Base-by-base conservation (phyloP, 2,888 invertebrate species). In the Cheilosia urbana region DNA sequence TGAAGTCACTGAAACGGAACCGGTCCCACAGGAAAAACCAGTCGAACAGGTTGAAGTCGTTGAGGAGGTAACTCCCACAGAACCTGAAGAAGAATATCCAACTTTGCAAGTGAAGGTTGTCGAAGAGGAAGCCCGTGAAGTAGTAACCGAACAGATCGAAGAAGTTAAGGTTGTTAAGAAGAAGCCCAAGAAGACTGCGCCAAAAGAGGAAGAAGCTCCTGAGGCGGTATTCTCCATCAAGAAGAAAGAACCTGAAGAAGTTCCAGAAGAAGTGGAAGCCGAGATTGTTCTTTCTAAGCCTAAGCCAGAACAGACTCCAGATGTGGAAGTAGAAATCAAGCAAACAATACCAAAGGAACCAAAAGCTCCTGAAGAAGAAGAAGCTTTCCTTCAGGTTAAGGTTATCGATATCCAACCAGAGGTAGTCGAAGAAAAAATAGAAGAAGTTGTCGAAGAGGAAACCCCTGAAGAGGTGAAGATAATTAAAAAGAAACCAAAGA, bases 381-480 rank as follows among this genome's bases (percentile, higher is more conserved):
- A 68, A 42, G 88, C 89, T 30, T 88, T 90, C 57, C 88, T 89
- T 11, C 89, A 90, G 42, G 89, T 91, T 5, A 89, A 88, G 42
- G 90, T 91, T 3, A 88, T 90, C 51, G 91, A 91, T 45, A 71
- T 84, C 3, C 62, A 78, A 15, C 85, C 85, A 15, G 90, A 91
- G 88, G 34, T 89, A 15, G 85, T 89, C 0, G 80, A 90, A 75
- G 68, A 80, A 85, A 62, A 82, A 58, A 89, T 89, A 9, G 89
- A 90, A 77, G 73, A 87, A 63, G 27, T 72, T 1, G n/a, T 73
- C 6, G 89, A 90, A 69, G 72, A 65, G 24, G 73, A 80, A n/a
- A 9, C 17, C n/a, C 51, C 73, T 4, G 58, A 62, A 21, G 72
- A 87, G 40, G 68, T 73, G 0, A 79, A 88, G 63, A 58, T 79